Percentiles rank a stretch among this genome's conserved stretches.
phyloP scores from a whole-genome alignment of 2,797 vertebrate species.

The Heteromormyrus szaboi region DNA sequence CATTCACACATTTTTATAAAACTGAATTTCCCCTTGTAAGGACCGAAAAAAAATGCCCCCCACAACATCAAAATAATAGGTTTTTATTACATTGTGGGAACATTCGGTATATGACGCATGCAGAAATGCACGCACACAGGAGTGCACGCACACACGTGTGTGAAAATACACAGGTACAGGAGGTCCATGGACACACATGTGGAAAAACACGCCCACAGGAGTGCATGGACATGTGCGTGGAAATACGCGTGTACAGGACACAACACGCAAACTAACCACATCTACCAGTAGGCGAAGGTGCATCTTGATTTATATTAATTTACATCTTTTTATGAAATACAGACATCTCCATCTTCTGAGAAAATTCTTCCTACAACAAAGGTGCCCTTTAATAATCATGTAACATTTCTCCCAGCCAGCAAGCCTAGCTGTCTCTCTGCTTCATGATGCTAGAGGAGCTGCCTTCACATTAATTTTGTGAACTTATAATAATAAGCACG shows the following conservation, averaged over 20 bases:
- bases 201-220: background rate
- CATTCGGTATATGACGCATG: background rate
- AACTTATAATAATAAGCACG: background rate
- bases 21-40: background rate
- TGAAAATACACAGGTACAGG: background rate
- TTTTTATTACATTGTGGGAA: background rate
- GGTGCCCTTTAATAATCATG: background rate
- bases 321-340: background rate
- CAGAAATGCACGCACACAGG: background rate
- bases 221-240: background rate
- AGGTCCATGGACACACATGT: background rate
- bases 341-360: background rate
- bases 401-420: background rate
- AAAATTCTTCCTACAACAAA: background rate
- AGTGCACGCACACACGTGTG: background rate
- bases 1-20: background rate
- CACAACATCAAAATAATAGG: background rate
- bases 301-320: background rate
- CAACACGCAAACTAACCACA: background rate
- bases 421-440: background rate
- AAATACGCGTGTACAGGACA: background rate
- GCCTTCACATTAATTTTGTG: background rate
- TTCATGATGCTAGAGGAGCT: background rate
- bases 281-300: background rate
- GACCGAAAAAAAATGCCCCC: background rate